A percentile compares a stretch with the other conserved stretches of the same genome.
Evolutionary conservation across 2,113 vertebrate genomes (phyloP).

Genomic region (Cebus imitator): DNA sequence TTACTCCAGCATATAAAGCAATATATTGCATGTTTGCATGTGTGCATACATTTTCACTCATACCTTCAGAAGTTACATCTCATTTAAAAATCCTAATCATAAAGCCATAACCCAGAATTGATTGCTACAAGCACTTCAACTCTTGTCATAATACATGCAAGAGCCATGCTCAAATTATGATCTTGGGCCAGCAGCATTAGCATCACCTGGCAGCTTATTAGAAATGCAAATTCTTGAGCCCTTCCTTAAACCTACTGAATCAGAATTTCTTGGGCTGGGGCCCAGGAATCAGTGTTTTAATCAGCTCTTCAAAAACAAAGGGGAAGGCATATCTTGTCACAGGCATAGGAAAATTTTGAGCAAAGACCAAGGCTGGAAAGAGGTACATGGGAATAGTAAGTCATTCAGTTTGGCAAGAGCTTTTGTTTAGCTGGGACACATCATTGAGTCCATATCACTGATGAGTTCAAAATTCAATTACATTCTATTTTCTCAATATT

Average conservation of each 20-base stretch:
- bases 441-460: not conserved
- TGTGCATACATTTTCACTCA: not conserved
- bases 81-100: not conserved
- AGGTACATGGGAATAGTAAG: not conserved
- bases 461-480: not conserved
- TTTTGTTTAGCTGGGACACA: not conserved
- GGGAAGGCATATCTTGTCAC: not conserved
- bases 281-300: not conserved
- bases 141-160: not conserved
- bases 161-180: not conserved
- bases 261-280: not conserved
- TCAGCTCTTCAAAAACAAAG: not conserved
- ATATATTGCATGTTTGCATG: not conserved
- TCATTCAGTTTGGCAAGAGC: not conserved
- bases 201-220: not conserved
- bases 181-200: not conserved
- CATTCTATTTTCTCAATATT: not conserved
- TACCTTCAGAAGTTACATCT: not conserved
- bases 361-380: conserved; percentile 25
- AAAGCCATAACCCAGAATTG: not conserved
- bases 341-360: not conserved
- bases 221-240: not conserved
- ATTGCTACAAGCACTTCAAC: not conserved
- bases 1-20: not conserved
- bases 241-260: not conserved